Conservation (phyloP, 2,888 invertebrate species). For the Chouioia cunea region DNA sequence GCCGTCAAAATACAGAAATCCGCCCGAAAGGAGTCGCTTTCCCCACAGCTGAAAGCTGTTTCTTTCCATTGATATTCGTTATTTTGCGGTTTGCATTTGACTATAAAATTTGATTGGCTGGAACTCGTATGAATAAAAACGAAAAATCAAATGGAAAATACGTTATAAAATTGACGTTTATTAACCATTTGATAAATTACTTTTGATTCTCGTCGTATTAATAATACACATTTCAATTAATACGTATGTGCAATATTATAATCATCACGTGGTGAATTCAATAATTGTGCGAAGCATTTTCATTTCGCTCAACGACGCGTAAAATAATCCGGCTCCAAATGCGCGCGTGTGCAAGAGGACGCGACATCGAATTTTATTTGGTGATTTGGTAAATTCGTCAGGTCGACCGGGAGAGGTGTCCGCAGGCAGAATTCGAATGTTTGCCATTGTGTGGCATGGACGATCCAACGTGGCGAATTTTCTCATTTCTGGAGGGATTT, state of each 20-base stretch:
- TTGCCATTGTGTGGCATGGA: constrained; percentile 8
- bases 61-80: constrained; percentile 1
- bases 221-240: constrained; percentile 3
- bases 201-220: background rate
- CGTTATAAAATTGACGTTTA: too few species aligned
- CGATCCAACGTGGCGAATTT: constrained; percentile 18
- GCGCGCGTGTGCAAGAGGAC: background rate
- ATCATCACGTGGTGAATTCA: background rate
- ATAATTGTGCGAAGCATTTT: constrained; percentile 10
- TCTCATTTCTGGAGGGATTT: constrained; percentile 18
- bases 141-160: too few species aligned
- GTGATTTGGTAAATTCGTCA: constrained; percentile 33
- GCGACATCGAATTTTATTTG: constrained; percentile 13
- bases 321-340: constrained; percentile 5
- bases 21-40: constrained; percentile 26
- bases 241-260: background rate
- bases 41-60: background rate
- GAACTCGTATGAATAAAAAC: too few species aligned
- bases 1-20: constrained; percentile 16
- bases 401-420: background rate
- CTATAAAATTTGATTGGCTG: too few species aligned
- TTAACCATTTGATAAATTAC: too few species aligned
- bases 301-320: background rate
- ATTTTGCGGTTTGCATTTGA: constrained; percentile 2
- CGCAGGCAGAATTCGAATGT: constrained; percentile 34